Conservation (phyloP, 2,888 invertebrate genomes). For the Erynnis tages region DNA sequence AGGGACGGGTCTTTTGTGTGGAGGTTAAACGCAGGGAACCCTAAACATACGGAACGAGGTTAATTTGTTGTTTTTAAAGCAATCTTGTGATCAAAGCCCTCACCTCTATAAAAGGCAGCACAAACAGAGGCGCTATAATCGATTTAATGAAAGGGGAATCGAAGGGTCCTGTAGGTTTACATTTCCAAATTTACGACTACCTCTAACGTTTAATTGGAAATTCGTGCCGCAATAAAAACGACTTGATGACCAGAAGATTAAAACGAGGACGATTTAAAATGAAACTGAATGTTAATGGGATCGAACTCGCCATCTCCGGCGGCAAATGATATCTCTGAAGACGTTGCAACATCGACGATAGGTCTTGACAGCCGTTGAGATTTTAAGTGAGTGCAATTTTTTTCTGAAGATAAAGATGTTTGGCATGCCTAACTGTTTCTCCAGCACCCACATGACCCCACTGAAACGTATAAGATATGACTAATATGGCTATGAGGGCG, state of each 20-base stretch:
- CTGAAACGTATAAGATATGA: too few species aligned
- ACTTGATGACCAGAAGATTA: slow-evolving; percentile 67
- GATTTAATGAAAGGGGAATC: slow-evolving; percentile 74
- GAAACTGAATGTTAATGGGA: slow-evolving; percentile 49
- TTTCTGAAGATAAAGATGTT: too few species aligned
- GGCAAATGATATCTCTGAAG: neutral
- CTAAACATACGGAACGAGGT: neutral
- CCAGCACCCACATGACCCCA: too few species aligned
- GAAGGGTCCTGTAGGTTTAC: slow-evolving; percentile 65
- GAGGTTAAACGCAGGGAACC: slow-evolving; percentile 2
- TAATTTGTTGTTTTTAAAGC: slow-evolving; percentile 61
- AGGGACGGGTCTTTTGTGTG: neutral
- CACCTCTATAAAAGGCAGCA: slow-evolving; percentile 62
- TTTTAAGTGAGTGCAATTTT: too few species aligned
- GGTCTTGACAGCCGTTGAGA: too few species aligned
- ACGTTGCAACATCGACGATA: neutral
- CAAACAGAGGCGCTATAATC: slow-evolving; percentile 66
- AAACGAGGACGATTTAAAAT: slow-evolving; percentile 53
- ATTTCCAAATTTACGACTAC: slow-evolving; percentile 71
- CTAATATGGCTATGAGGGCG: too few species aligned
- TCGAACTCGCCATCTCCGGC: slow-evolving; percentile 40
- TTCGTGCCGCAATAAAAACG: slow-evolving; percentile 71
- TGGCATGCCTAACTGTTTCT: too few species aligned
- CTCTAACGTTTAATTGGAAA: slow-evolving; percentile 72
- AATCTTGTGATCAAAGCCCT: slow-evolving; percentile 65